Evolutionary conservation across 2,113 vertebrate species (phyloP).

Genomic region (Ranitomeya imitator): DNA sequence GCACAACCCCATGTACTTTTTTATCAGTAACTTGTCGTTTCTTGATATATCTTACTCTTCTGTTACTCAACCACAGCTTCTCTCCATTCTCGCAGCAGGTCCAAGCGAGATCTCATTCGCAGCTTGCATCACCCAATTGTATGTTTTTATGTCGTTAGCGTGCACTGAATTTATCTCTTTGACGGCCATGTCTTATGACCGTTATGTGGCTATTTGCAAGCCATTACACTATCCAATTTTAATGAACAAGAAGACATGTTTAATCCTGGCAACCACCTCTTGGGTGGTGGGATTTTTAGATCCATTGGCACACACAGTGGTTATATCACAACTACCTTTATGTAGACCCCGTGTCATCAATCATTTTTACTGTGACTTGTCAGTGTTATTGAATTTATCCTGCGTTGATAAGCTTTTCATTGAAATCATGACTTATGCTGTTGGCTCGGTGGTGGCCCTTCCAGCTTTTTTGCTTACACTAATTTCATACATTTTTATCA

Average conservation of each 20-base stretch:
- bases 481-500: slow-evolving; percentile 34
- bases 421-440: slow-evolving; percentile 41
- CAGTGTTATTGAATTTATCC: slow-evolving; percentile 22
- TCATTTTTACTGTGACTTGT: slow-evolving; percentile 49
- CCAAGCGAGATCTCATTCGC: slow-evolving; percentile 2
- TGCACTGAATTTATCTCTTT: slow-evolving; percentile 51
- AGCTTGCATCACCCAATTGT: slow-evolving; percentile 35
- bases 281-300: slow-evolving; percentile 48
- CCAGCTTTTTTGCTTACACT: slow-evolving; percentile 30
- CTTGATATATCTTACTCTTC: slow-evolving; percentile 40
- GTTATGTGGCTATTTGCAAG: slow-evolving; percentile 52
- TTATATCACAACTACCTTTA: slow-evolving; percentile 42
- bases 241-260: slow-evolving; percentile 28
- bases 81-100: slow-evolving; percentile 6
- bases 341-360: slow-evolving; percentile 24
- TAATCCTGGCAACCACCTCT: neutral
- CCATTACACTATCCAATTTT: slow-evolving; percentile 32
- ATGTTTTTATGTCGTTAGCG: slow-evolving; percentile 45
- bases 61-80: slow-evolving; percentile 40
- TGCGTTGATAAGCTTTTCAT: slow-evolving; percentile 41
- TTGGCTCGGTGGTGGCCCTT: slow-evolving; percentile 34
- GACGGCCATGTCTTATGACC: slow-evolving; percentile 51
- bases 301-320: slow-evolving; percentile 36
- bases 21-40: slow-evolving; percentile 30
- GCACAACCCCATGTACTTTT: slow-evolving; percentile 51